phyloP scores from a whole-genome alignment of 2,113 vertebrate genomes.

The Fregetta grallaria region DNA sequence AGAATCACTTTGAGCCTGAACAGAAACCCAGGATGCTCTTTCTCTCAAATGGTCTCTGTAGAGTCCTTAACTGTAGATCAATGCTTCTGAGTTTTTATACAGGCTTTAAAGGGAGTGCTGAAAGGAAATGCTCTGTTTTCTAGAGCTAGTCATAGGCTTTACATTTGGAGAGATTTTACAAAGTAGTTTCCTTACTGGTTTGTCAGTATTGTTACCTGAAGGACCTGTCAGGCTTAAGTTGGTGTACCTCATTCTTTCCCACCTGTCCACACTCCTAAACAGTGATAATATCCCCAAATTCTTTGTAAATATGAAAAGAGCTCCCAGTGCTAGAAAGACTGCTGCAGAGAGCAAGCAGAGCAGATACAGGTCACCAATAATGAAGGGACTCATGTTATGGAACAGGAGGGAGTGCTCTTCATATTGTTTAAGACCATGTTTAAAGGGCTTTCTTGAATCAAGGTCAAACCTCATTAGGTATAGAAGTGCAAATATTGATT shows the following conservation, averaged over 20 bases:
- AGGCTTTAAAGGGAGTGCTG: not conserved
- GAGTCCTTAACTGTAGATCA: constrained; percentile 1
- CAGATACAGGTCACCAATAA: not conserved
- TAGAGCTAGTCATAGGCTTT: not conserved
- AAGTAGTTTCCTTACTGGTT: not conserved
- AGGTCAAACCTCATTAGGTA: not conserved
- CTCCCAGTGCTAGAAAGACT: not conserved
- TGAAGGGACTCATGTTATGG: not conserved
- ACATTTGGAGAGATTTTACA: not conserved
- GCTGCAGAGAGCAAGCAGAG: not conserved
- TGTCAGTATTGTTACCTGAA: not conserved
- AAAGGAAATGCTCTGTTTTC: not conserved
- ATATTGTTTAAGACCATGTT: not conserved
- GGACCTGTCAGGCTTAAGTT: not conserved
- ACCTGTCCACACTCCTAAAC: not conserved
- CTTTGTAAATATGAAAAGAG: not conserved
- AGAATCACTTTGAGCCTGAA: not conserved
- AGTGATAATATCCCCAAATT: not conserved
- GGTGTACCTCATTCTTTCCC: not conserved
- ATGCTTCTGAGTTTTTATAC: constrained; percentile 8
- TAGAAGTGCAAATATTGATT: not conserved
- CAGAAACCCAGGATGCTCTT: not conserved
- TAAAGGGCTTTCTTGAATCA: not conserved
- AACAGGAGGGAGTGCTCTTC: not conserved
- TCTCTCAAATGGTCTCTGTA: not conserved